Conservation (phyloP, 2,113 vertebrate species). For the Urocitellus parryii region DNA sequence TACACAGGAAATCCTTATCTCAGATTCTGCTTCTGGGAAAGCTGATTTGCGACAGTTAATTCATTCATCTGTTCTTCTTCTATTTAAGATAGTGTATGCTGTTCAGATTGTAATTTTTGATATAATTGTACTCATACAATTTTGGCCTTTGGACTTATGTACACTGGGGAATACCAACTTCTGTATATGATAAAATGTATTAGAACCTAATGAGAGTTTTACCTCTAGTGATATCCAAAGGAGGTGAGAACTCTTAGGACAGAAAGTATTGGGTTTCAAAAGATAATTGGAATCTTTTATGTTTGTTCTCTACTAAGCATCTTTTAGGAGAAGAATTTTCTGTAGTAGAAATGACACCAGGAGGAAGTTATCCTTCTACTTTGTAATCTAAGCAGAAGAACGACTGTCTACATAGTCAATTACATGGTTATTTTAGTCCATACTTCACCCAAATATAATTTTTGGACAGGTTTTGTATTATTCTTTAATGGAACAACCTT, state of each 20-base stretch:
- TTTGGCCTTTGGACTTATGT: neutral
- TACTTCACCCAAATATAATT: neutral
- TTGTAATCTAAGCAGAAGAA: neutral
- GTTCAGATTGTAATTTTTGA: neutral
- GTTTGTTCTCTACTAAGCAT: neutral
- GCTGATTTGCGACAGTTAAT: neutral
- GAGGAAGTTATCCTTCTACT: neutral
- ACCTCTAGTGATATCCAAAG: neutral
- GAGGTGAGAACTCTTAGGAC: neutral
- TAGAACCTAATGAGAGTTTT: neutral
- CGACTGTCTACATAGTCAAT: neutral
- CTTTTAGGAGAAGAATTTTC: neutral
- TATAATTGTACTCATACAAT: neutral
- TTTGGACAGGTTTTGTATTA: neutral
- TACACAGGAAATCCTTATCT: neutral
- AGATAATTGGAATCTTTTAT: neutral
- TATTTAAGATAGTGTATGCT: neutral
- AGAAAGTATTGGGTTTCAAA: neutral
- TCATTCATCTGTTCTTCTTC: neutral
- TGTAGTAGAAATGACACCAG: neutral
- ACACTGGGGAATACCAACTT: neutral
- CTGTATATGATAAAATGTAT: neutral
- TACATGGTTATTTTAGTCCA: neutral
- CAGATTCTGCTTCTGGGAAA: neutral
- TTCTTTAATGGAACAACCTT: neutral